These are phyloP conservation scores for Penaeus vannamei DNA, from an alignment of 1,140 invertebrate genomes.

Conservation along the genomic window DNA sequence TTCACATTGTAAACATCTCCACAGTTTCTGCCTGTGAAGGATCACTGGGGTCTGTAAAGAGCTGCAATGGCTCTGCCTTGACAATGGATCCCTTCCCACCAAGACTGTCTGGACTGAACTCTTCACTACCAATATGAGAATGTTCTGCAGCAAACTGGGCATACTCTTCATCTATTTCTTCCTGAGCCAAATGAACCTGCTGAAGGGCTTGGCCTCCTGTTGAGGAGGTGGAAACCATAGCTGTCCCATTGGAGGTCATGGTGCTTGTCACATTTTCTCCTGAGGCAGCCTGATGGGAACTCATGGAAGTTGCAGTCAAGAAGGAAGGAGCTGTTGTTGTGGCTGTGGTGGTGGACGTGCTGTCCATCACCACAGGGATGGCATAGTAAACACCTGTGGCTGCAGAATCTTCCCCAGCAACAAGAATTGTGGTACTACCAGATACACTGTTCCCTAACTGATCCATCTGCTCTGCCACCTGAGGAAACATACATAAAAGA, in stretches of 20 bases:
- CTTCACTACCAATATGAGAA: constrained; percentile 46
- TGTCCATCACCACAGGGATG: constrained; percentile 58
- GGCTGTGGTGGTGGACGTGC: constrained; percentile 7
- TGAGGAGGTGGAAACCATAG: constrained; percentile 27
- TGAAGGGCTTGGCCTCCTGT: constrained; percentile 28
- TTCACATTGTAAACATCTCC: constrained; percentile 60
- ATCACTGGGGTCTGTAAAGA: constrained; percentile 58
- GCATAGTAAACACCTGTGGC: constrained; percentile 60
- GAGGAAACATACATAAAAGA: background rate
- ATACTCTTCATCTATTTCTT: constrained; percentile 56
- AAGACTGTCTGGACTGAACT: constrained; percentile 36
- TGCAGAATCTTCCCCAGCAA: constrained; percentile 60
- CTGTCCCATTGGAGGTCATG: constrained; percentile 48
- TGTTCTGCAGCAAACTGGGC: constrained; percentile 61
- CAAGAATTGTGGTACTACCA: constrained; percentile 56
- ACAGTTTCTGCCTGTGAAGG: constrained; percentile 54
- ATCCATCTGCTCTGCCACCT: constrained; percentile 67
- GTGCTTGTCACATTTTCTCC: constrained; percentile 23
- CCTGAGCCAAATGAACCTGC: constrained; percentile 48
- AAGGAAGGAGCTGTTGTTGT: constrained; percentile 25
- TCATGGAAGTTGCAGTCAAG: constrained; percentile 1
- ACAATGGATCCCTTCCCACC: constrained; percentile 55
- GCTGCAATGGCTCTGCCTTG: constrained; percentile 51
- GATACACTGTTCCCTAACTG: constrained; percentile 57
- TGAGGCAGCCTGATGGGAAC: background rate